Evolutionary conservation across 2,797 vertebrate species (phyloP).

Genomic region (Danio aesculapii): DNA sequence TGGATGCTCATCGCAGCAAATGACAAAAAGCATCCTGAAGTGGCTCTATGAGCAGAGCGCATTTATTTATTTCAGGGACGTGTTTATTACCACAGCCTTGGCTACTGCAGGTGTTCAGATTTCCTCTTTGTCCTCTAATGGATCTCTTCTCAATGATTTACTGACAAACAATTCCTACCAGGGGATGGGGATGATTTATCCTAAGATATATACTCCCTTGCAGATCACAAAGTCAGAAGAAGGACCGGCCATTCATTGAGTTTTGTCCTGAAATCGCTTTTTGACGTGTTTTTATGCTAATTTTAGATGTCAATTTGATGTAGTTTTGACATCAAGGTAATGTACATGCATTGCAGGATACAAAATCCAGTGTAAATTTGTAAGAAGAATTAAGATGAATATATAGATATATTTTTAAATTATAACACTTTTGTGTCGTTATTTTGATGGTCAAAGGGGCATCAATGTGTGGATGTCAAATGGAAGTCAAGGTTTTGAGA

Average conservation of each 20-base stretch:
- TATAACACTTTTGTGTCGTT: too few relatives aligned
- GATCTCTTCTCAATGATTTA: conserved; percentile 40
- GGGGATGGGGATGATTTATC: conserved; percentile 54
- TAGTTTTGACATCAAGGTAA: too few relatives aligned
- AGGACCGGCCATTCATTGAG: neutral
- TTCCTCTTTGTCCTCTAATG: conserved; percentile 48
- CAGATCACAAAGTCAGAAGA: conserved; percentile 17
- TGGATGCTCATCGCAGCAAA: conserved; percentile 71
- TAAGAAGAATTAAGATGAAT: too few relatives aligned
- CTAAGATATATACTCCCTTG: neutral
- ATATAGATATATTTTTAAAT: too few relatives aligned
- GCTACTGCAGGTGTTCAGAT: conserved; percentile 44
- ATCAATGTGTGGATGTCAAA: too few relatives aligned
- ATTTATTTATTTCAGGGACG: conserved; percentile 52
- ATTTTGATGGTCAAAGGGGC: too few relatives aligned
- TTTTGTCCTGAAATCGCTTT: too few relatives aligned
- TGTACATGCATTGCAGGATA: too few relatives aligned
- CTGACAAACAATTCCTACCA: conserved; percentile 33
- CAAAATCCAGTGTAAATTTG: too few relatives aligned
- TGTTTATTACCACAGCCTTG: conserved; percentile 30
- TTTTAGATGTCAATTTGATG: too few relatives aligned
- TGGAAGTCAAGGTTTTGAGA: too few relatives aligned
- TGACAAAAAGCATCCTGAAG: conserved; percentile 63
- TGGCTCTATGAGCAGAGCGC: conserved; percentile 33
- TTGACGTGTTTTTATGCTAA: too few relatives aligned